phyloP scores from a whole-genome alignment of 2,113 vertebrate species.

The Bos javanicus region DNA sequence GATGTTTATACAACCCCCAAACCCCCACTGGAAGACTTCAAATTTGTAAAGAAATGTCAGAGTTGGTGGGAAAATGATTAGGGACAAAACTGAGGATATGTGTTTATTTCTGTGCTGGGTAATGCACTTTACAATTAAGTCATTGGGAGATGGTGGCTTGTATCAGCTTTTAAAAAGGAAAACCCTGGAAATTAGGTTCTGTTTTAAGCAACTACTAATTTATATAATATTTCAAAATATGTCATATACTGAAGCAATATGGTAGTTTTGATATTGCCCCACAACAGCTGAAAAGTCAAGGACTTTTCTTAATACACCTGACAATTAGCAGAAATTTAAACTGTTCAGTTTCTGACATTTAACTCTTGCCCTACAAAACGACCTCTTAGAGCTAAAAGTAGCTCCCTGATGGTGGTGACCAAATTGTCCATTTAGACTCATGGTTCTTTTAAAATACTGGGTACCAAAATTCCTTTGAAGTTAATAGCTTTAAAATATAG shows the following conservation, averaged over 20 bases:
- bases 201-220: background rate
- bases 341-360: slow-evolving; percentile 6
- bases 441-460: background rate
- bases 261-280: background rate
- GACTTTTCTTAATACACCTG: background rate
- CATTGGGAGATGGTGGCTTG: background rate
- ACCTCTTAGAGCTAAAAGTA: slow-evolving; percentile 13
- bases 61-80: background rate
- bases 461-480: background rate
- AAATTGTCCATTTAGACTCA: background rate
- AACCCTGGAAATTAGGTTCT: background rate
- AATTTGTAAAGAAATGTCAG: background rate
- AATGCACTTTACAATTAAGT: background rate
- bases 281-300: background rate
- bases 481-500: slow-evolving; percentile 4
- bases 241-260: background rate
- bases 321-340: slow-evolving; percentile 13
- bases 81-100: background rate
- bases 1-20: background rate
- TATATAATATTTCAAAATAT: background rate
- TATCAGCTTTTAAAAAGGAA: background rate
- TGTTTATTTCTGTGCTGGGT: slow-evolving; percentile 14
- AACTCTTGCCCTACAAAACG: slow-evolving; percentile 31
- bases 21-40: background rate
- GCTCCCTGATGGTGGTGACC: background rate